Evolutionary conservation across 2,113 vertebrate species (phyloP).

Genomic region (Grantiella picta): DNA sequence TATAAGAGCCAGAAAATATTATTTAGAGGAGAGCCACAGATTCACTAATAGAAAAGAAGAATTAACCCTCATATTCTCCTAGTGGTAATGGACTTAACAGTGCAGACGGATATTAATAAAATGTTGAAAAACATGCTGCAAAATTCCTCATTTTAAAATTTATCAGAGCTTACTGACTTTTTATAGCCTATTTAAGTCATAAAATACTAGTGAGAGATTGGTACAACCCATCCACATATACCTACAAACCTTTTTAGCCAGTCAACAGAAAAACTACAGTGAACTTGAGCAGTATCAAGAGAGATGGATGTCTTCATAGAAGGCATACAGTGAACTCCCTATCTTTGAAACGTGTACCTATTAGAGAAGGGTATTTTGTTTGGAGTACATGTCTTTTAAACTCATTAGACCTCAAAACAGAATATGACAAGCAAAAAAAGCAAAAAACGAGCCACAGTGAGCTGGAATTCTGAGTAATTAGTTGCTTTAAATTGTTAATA

Average conservation of each 20-base stretch:
- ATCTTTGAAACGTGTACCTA: neutral
- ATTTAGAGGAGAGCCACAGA: neutral
- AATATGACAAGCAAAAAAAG: neutral
- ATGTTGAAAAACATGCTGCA: neutral
- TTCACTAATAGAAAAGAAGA: neutral
- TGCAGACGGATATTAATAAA: neutral
- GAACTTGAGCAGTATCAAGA: neutral
- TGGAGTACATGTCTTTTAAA: neutral
- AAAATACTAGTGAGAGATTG: neutral
- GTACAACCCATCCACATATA: rapidly evolving
- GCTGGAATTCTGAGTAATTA: neutral
- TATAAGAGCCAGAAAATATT: neutral
- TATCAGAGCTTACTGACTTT: neutral
- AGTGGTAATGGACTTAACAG: neutral
- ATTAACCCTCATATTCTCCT: neutral
- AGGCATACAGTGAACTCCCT: neutral
- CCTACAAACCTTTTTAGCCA: neutral
- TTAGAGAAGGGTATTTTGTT: neutral
- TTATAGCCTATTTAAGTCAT: neutral
- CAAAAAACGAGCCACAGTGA: neutral
- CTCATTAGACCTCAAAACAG: neutral
- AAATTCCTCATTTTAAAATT: neutral
- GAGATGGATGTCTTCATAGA: neutral
- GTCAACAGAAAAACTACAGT: neutral
- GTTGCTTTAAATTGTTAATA: neutral